These are phyloP conservation scores for Hypsopygia costalis DNA, from an alignment of 2,888 invertebrate species.

Conservation along the genomic window DNA sequence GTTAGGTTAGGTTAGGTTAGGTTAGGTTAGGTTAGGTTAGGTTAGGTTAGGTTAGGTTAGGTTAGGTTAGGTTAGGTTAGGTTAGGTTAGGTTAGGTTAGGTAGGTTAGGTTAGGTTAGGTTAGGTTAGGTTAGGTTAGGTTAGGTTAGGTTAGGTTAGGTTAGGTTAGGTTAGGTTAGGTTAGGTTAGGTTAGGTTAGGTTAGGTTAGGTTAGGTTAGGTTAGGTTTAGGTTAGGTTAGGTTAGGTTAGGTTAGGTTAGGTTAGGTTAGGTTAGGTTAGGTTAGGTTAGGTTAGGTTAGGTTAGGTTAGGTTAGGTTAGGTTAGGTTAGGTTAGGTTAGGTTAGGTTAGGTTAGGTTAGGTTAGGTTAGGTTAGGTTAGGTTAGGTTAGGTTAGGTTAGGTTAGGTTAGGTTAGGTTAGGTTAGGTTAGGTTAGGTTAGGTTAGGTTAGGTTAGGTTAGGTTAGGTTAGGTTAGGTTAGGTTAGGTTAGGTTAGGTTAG, in stretches of 20 bases:
- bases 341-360: conserved; percentile 7
- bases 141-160: background rate
- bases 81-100: conserved; percentile 8
- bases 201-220: conserved; percentile 8
- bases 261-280: background rate
- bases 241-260: background rate
- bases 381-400: conserved; percentile 8
- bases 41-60: background rate
- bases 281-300: conserved; percentile 1
- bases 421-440: conserved; percentile 8
- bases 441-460: conserved; percentile 7
- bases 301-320: conserved; percentile 2
- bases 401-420: conserved; percentile 9
- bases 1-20: background rate
- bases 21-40: background rate
- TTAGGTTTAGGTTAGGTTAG: conserved; percentile 2
- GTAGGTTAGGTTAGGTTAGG: conserved; percentile 4
- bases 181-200: conserved; percentile 6
- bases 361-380: conserved; percentile 5
- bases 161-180: background rate
- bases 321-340: conserved; percentile 3
- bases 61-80: conserved; percentile 3
- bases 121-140: conserved; percentile 5
- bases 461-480: conserved; percentile 8
- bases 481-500: conserved; percentile 6